Evolutionary conservation across 2,797 vertebrate genomes (phyloP).

Genomic region (Geotrypetes seraphini): DNA sequence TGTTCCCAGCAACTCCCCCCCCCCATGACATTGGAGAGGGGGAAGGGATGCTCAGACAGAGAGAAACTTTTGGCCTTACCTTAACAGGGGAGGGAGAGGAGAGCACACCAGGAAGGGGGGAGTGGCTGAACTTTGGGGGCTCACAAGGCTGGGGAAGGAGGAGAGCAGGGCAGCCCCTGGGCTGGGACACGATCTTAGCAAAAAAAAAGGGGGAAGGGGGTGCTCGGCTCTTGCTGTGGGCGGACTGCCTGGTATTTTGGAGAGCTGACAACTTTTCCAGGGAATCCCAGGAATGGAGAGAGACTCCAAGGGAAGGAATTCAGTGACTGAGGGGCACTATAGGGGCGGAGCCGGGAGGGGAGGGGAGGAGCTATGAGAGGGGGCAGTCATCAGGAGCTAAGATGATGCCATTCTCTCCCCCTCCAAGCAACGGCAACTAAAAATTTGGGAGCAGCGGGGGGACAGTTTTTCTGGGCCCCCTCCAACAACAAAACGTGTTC

Average conservation of each 20-base stretch:
- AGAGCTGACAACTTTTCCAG: constrained; percentile 31
- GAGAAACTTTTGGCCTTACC: constrained; percentile 9
- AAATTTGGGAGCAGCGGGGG: too few species aligned
- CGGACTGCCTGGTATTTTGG: constrained; percentile 30
- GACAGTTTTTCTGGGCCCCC: too few species aligned
- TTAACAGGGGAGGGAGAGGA: not conserved
- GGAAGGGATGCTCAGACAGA: not conserved
- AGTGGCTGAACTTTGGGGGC: not conserved
- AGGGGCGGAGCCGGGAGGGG: not conserved
- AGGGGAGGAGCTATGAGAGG: constrained; percentile 3
- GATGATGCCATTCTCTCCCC: too few species aligned
- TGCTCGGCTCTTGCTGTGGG: too few species aligned
- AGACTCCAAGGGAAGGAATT: constrained; percentile 30
- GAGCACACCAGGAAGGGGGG: not conserved
- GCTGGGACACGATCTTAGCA: too few species aligned
- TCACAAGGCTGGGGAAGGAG: not conserved
- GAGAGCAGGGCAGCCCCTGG: not conserved
- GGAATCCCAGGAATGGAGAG: constrained; percentile 31
- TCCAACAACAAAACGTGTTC: too few species aligned
- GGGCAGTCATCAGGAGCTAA: too few species aligned
- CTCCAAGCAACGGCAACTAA: too few species aligned
- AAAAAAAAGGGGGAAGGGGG: too few species aligned
- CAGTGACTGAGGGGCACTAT: constrained; percentile 25
- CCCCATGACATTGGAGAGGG: constrained; percentile 5
- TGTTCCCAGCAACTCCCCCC: constrained; percentile 10